Conservation (phyloP, 1,140 invertebrate species). For the Drosophila bifasciata region DNA sequence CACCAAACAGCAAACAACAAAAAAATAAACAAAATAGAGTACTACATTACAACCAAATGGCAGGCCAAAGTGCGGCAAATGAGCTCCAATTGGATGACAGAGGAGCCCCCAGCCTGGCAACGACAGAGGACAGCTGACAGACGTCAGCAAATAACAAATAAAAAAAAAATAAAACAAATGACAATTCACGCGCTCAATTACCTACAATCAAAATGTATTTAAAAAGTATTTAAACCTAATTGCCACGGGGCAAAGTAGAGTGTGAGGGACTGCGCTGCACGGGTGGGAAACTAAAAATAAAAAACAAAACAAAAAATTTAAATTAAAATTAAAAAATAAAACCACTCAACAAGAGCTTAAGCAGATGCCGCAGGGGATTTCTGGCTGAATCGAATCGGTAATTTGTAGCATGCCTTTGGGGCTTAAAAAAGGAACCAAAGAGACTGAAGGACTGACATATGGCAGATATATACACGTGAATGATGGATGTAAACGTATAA, state of each 20-base stretch:
- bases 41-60: conserved; percentile 16
- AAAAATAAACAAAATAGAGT: conserved; percentile 3
- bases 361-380: too few relatives aligned
- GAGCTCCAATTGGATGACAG: conserved; percentile 46
- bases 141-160: conserved; percentile 21
- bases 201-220: conserved; percentile 78
- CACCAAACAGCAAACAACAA: background rate
- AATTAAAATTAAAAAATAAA: background rate
- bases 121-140: too few relatives aligned
- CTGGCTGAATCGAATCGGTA: too few relatives aligned
- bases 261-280: background rate
- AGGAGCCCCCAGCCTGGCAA: too few relatives aligned
- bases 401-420: too few relatives aligned
- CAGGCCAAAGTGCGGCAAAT: background rate
- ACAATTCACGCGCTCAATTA: conserved; percentile 65
- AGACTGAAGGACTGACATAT: too few relatives aligned
- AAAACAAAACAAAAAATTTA: background rate
- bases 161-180: too few relatives aligned
- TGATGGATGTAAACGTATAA: background rate
- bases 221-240: conserved; percentile 77
- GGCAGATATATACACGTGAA: background rate
- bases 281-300: conserved; percentile 1
- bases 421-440: too few relatives aligned
- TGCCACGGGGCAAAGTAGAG: conserved; percentile 27
- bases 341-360: background rate